Conservation (phyloP, 1,140 invertebrate species). For the Nautilus pompilius region DNA sequence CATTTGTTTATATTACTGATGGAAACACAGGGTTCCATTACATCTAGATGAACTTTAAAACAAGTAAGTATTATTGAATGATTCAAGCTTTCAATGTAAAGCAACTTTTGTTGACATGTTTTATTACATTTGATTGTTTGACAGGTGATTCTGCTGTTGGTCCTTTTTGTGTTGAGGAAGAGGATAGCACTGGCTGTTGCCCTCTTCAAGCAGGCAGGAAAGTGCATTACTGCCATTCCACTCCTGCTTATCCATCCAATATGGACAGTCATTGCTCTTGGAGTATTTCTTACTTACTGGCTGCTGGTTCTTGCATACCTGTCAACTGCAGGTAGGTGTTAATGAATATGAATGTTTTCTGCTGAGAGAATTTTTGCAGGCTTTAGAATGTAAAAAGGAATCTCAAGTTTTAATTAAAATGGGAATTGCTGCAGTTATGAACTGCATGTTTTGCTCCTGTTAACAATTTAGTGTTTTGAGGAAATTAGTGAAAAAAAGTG, state of each 20-base stretch:
- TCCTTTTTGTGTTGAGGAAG: conserved; percentile 76
- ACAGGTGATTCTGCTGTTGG: conserved; percentile 74
- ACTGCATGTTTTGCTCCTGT: no score
- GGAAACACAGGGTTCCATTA: no score
- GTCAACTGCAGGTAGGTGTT: conserved; percentile 60
- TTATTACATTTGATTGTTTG: background rate
- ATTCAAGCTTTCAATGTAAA: background rate
- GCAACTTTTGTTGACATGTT: background rate
- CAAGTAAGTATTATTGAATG: no score
- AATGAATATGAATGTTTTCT: no score
- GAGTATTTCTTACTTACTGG: conserved; percentile 82
- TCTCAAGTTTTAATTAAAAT: no score
- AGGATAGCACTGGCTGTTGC: conserved; percentile 75
- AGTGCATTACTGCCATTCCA: conserved; percentile 78
- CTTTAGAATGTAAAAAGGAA: no score
- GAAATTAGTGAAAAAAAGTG: no score
- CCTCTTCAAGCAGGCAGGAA: conserved; percentile 83
- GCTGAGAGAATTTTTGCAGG: no score
- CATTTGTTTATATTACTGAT: no score
- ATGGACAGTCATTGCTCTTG: conserved; percentile 75
- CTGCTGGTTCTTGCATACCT: conserved; percentile 71
- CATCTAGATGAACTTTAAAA: no score
- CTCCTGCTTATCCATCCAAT: conserved; percentile 84
- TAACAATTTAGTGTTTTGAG: no score
- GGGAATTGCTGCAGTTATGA: no score